Percentiles rank a stretch among this genome's conserved stretches.
phyloP scores from a whole-genome alignment of 2,113 vertebrate species.

The Micromys minutus region DNA sequence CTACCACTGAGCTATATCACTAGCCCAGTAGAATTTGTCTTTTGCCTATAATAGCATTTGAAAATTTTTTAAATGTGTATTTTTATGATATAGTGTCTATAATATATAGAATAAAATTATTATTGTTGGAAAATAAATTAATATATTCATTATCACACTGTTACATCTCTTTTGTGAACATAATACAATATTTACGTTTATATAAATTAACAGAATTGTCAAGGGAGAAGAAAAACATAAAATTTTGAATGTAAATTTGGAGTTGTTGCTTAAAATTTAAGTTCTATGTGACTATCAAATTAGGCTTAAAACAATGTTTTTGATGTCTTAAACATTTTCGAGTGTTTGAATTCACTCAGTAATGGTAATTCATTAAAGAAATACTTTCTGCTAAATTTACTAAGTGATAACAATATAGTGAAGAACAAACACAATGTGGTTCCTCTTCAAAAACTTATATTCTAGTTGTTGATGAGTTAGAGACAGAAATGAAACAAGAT shows the following conservation, averaged over 20 bases:
- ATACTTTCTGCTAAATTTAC: constrained; percentile 8
- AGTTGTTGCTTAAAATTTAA: constrained; percentile 44
- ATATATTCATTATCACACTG: not conserved
- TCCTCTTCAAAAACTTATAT: constrained; percentile 4
- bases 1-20: not conserved
- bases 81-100: not conserved
- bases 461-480: not conserved
- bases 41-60: not conserved
- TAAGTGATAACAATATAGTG: not conserved
- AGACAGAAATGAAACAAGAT: not conserved
- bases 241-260: constrained; percentile 30
- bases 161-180: not conserved
- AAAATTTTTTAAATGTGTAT: not conserved
- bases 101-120: not conserved
- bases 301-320: constrained; percentile 32
- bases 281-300: constrained; percentile 12
- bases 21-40: not conserved
- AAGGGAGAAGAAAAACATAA: constrained; percentile 48
- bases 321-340: constrained; percentile 8
- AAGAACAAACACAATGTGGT: not conserved
- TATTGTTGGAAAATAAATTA: not conserved
- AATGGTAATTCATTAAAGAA: constrained; percentile 39
- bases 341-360: constrained; percentile 28
- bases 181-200: not conserved
- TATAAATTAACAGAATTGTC: constrained; percentile 17